Evolutionary conservation across 1,140 invertebrate genomes (phyloP).

Genomic region (Campoletis sonorensis): DNA sequence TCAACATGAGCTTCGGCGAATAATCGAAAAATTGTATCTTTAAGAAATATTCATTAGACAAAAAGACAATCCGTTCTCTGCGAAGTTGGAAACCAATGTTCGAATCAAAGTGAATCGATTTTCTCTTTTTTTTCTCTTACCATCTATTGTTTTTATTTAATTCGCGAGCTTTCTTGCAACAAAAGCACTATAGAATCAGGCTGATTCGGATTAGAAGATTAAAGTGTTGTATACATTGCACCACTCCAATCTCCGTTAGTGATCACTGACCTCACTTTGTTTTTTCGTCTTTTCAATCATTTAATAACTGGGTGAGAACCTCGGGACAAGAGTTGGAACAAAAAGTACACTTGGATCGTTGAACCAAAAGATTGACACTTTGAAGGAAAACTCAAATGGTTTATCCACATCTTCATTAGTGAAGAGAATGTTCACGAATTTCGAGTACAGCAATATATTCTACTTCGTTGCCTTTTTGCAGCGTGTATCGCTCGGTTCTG

Average conservation of each 20-base stretch:
- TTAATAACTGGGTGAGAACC: neutral
- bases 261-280: neutral
- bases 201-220: neutral
- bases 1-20: neutral
- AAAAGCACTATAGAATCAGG: neutral
- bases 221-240: neutral
- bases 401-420: neutral
- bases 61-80: neutral
- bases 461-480: constrained; percentile 13
- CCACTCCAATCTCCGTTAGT: neutral
- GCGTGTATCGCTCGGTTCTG: constrained; percentile 11
- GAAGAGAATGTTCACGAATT: constrained; percentile 16
- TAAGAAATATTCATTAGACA: neutral
- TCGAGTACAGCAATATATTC: constrained; percentile 3
- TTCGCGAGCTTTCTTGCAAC: neutral
- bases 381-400: neutral
- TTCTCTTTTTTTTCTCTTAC: neutral
- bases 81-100: neutral
- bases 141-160: neutral
- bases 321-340: neutral
- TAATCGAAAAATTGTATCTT: neutral
- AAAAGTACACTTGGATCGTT: neutral
- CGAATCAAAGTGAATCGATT: neutral
- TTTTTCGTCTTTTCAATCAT: neutral
- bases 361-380: neutral